Evolutionary conservation across 2,113 vertebrate genomes (phyloP), one percentile per base, ranked within the genome.

Genomic region (Hystrix brachyura): DNA sequence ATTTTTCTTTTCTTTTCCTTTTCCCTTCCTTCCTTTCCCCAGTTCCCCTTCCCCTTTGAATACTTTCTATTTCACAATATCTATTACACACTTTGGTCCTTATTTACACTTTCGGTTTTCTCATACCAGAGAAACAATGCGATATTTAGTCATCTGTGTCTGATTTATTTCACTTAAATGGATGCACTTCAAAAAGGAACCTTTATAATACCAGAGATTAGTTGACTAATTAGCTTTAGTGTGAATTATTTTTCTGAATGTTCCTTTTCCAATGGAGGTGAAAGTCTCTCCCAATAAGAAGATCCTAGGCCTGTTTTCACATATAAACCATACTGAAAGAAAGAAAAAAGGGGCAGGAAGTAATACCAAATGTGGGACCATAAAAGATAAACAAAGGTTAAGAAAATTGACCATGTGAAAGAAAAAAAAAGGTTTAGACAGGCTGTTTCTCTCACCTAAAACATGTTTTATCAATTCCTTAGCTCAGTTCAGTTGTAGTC

Each of bases 371-470:
- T 27, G 7, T 34, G 12, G 15, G 27, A 7, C 62, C 43, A 15
- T 88, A 60, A 95, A 91, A 94, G 34, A 87, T 83, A 92, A 93
- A 71, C 32, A 72, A 91, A 82, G 5, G 13, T 60, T 94, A 94
- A 82, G 53, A 92, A 95, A 93, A 93, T 46, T 6, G 90, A 2
- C 7, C 10, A 86, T 27, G 15, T 82, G 67, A 94, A 94, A 82
- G 64, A 86, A 64, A 51, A 67, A 94, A n/a, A 10, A 74, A 46
- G 11, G 9, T 81, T 18, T 87, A 13, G 34, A 60, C 43, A 76
- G 51, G 93, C 64, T 72, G 81, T 72, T 87, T 95, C 74, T 95
- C 55, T 83, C 72, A 94, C 38, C n/a, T 91, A 78, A 88, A 97
- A 74, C 57, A 84, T 43, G 69, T 71, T 78, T 96, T 57, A 72